Percentiles rank a stretch among this genome's conserved stretches.
phyloP scores from a whole-genome alignment of 2,797 vertebrate species.

The Ceyx erithaca region DNA sequence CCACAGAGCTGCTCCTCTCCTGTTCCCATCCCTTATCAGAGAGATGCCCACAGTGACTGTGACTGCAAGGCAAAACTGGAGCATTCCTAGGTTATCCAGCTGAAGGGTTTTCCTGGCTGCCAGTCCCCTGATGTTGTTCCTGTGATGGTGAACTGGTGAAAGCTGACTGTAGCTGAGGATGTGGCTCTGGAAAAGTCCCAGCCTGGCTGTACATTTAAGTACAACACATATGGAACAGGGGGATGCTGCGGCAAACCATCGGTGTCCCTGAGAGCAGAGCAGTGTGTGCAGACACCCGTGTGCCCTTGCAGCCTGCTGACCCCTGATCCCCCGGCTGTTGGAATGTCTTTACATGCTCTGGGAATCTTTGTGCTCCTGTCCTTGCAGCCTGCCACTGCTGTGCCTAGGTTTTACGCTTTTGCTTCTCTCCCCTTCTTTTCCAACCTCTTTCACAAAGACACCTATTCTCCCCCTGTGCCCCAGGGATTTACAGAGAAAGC shows the following conservation, averaged over 20 bases:
- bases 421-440: neutral
- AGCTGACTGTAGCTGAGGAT: neutral
- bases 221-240: rapidly evolving
- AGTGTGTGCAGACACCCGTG: rapidly evolving
- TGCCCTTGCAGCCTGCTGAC: neutral
- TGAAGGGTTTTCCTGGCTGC: neutral
- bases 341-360: neutral
- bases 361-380: constrained; percentile 26
- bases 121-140: neutral
- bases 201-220: neutral
- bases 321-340: neutral
- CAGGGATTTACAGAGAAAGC: constrained; percentile 44
- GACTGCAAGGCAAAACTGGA: neutral
- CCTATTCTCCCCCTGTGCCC: neutral
- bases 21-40: neutral
- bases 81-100: rapidly evolving
- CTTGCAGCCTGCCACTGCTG: neutral
- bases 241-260: neutral
- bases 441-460: constrained; percentile 58
- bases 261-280: rapidly evolving
- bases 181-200: neutral
- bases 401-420: constrained; percentile 4
- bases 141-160: neutral
- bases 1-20: neutral
- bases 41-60: neutral